phyloP scores from a whole-genome alignment of 2,113 vertebrate genomes.

The Saimiri boliviensis region DNA sequence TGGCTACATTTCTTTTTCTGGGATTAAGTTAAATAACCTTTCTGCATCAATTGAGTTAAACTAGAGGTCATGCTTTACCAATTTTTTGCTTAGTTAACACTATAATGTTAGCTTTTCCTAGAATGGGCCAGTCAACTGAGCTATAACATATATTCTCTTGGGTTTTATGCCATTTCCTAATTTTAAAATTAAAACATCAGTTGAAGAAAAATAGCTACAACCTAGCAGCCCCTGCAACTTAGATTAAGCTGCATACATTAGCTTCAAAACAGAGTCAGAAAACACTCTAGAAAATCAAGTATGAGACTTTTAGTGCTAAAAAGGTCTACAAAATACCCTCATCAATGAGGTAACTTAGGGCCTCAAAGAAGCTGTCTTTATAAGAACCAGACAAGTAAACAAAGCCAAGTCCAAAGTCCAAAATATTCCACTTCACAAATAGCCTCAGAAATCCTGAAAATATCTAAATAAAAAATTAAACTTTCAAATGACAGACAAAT shows the following conservation, averaged over 20 bases:
- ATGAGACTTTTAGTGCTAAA: constrained; percentile 41
- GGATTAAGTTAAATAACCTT: constrained; percentile 44
- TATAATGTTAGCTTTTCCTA: not conserved
- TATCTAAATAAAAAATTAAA: constrained; percentile 10
- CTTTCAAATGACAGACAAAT: constrained; percentile 16
- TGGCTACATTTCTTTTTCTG: not conserved
- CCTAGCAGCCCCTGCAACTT: not conserved
- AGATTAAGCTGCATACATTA: constrained; percentile 13
- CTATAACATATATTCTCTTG: not conserved
- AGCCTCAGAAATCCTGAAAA: not conserved
- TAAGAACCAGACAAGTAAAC: not conserved
- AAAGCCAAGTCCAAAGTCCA: not conserved
- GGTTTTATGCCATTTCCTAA: constrained; percentile 23
- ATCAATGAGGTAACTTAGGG: not conserved
- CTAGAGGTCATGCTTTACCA: not conserved
- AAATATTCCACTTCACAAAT: constrained; percentile 29
- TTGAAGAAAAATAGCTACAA: constrained; percentile 27
- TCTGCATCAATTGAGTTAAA: constrained; percentile 12
- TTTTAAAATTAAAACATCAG: constrained; percentile 49
- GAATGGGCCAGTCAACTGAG: not conserved
- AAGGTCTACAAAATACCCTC: not conserved
- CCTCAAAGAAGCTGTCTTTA: not conserved
- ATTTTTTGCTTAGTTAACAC: constrained; percentile 10
- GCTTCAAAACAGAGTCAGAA: constrained; percentile 27
- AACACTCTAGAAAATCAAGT: constrained; percentile 16